Percentiles rank a stretch among this genome's conserved stretches.
Conservation (phyloP, 1,140 invertebrate genomes). For the Thaumatotibia leucotreta region DNA sequence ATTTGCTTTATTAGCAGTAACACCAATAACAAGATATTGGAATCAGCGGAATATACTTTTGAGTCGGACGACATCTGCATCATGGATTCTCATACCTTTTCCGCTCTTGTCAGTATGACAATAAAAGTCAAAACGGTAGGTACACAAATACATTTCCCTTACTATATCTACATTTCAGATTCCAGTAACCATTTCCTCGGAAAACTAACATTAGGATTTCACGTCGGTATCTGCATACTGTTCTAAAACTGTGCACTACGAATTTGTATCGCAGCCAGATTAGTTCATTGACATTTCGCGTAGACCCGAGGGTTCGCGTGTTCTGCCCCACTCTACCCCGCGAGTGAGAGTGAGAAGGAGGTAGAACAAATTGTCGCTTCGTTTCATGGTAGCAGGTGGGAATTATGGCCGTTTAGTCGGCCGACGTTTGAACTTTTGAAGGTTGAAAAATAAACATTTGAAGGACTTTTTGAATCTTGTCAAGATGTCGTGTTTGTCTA, state of each 20-base stretch:
- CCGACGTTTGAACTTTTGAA: slow-evolving; percentile 64
- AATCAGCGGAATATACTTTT: too few species aligned
- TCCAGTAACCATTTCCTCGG: too few species aligned
- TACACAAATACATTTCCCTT: too few species aligned
- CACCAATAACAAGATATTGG: too few species aligned
- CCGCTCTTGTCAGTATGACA: too few species aligned
- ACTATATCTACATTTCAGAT: too few species aligned
- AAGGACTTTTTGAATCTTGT: slow-evolving; percentile 6
- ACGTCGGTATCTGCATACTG: too few species aligned
- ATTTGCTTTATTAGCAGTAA: too few species aligned
- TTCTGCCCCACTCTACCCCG: slow-evolving; percentile 24
- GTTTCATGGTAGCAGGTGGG: slow-evolving; percentile 62
- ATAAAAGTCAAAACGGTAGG: too few species aligned
- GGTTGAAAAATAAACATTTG: slow-evolving; percentile 63
- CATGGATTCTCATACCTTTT: too few species aligned
- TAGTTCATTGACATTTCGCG: slow-evolving; percentile 69
- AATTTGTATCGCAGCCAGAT: slow-evolving; percentile 56
- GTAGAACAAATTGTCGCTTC: slow-evolving; percentile 55
- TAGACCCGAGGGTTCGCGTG: slow-evolving; percentile 49
- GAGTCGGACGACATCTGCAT: too few species aligned
- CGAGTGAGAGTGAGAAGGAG: slow-evolving; percentile 34
- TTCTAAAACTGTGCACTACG: slow-evolving; percentile 11
- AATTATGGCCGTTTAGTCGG: slow-evolving; percentile 56
- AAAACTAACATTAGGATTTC: too few species aligned
- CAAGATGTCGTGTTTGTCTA: not conserved